Conservation (phyloP, 2,797 vertebrate species). For the Chaetophractus vellerosus region DNA sequence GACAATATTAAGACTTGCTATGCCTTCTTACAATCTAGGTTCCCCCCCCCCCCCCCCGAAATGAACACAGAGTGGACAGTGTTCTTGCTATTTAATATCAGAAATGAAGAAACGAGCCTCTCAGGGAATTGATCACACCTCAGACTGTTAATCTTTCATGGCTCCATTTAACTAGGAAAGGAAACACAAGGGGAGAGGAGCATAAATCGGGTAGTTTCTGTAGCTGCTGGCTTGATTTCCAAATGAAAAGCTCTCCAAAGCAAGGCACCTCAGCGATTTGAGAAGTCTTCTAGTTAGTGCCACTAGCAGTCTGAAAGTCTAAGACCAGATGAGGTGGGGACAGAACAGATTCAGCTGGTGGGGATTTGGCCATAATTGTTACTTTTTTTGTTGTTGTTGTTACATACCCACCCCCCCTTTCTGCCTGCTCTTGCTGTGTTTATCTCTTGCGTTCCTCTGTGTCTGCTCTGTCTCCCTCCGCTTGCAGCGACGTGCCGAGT, state of each 20-base stretch:
- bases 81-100: slow-evolving; percentile 56
- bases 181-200: background rate
- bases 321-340: slow-evolving; percentile 63
- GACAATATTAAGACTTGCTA: slow-evolving; percentile 29
- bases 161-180: slow-evolving; percentile 23
- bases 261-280: background rate
- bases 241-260: background rate
- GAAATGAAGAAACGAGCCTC: slow-evolving; percentile 22
- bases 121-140: background rate
- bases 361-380: background rate
- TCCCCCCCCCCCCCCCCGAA: background rate
- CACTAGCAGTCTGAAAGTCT: background rate
- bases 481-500: too few relatives aligned
- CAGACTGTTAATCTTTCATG: slow-evolving; percentile 61
- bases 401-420: too few relatives aligned
- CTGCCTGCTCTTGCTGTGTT: too few relatives aligned
- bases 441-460: too few relatives aligned
- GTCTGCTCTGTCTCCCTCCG: too few relatives aligned
- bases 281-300: background rate
- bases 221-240: slow-evolving; percentile 21
- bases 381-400: too few relatives aligned
- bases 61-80: background rate
- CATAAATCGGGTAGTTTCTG: background rate
- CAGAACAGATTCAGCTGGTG: slow-evolving; percentile 66
- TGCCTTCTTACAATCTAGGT: background rate